These are phyloP conservation scores for Automeris io DNA, from an alignment of 2,888 invertebrate species.

Conservation along the genomic window DNA sequence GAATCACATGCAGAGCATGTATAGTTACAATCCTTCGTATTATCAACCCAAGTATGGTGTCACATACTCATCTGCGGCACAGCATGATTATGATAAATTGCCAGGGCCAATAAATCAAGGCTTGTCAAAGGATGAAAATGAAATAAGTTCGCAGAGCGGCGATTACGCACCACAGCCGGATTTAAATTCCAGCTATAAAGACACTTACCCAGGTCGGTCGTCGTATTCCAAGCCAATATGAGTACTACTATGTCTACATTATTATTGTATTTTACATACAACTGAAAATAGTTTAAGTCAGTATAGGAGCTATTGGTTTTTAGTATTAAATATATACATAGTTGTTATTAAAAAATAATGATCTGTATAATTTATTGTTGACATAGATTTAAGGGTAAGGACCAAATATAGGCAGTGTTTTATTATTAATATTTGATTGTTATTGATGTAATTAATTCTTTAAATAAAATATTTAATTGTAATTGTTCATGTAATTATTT, in stretches of 20 bases:
- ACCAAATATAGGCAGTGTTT: no score
- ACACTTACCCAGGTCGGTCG: conserved; percentile 42
- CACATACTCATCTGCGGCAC: conserved; percentile 35
- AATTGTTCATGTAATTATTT: no score
- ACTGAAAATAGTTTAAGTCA: no score
- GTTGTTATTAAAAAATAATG: no score
- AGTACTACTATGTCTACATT: conserved; percentile 4
- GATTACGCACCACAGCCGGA: conserved; percentile 53
- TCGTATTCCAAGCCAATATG: conserved; percentile 40
- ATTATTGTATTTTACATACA: neutral
- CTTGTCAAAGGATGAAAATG: conserved; percentile 56
- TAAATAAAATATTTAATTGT: no score
- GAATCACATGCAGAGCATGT: conserved; percentile 50
- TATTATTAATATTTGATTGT: no score
- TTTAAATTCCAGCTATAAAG: conserved; percentile 48
- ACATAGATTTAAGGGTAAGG: neutral
- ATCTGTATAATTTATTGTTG: neutral
- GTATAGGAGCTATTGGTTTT: neutral
- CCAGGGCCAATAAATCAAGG: conserved; percentile 39
- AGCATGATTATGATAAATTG: conserved; percentile 51
- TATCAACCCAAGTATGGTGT: conserved; percentile 52
- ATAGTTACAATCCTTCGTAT: conserved; percentile 56
- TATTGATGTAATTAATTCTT: no score
- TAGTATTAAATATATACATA: neutral
- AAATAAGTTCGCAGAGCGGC: conserved; percentile 37